A percentile compares a stretch with the other conserved stretches of the same genome.
These are phyloP conservation scores for Zoanthus solanderi DNA, from an alignment of 92 coral and sea anemone species.

Conservation along the genomic window DNA sequence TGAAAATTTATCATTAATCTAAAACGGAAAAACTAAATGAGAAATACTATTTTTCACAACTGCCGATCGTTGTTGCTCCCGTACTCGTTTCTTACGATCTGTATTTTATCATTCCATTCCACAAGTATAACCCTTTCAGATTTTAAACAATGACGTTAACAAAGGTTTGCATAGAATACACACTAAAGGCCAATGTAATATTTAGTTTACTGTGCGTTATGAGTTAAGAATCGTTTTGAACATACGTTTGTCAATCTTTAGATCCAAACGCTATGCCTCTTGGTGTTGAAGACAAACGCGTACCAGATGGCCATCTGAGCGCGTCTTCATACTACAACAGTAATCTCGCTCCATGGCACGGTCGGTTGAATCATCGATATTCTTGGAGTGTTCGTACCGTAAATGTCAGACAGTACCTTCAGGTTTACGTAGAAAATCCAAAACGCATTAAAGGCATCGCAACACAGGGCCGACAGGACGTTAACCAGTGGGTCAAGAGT, in stretches of 20 bases:
- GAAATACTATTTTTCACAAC: too few relatives aligned
- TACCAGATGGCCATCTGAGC: constrained; percentile 70
- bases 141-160: too few relatives aligned
- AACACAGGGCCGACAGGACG: constrained; percentile 84
- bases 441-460: constrained; percentile 80
- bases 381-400: constrained; percentile 74
- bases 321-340: constrained; percentile 68
- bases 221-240: not conserved
- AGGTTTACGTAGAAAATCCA: constrained; percentile 68
- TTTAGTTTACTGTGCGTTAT: too few relatives aligned
- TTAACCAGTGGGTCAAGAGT: constrained; percentile 77
- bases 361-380: constrained; percentile 69
- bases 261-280: constrained; percentile 57
- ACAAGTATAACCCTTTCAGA: too few relatives aligned
- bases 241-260: not conserved
- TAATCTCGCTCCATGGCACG: constrained; percentile 67
- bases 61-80: too few relatives aligned
- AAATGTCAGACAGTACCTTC: constrained; percentile 80
- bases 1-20: too few relatives aligned
- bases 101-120: too few relatives aligned
- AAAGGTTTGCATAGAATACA: too few relatives aligned
- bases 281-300: constrained; percentile 83
- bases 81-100: too few relatives aligned
- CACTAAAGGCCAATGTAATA: not conserved
- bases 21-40: too few relatives aligned